Evolutionary conservation across 2,797 vertebrate genomes (phyloP).

Genomic region (Onychomys arenicola): DNA sequence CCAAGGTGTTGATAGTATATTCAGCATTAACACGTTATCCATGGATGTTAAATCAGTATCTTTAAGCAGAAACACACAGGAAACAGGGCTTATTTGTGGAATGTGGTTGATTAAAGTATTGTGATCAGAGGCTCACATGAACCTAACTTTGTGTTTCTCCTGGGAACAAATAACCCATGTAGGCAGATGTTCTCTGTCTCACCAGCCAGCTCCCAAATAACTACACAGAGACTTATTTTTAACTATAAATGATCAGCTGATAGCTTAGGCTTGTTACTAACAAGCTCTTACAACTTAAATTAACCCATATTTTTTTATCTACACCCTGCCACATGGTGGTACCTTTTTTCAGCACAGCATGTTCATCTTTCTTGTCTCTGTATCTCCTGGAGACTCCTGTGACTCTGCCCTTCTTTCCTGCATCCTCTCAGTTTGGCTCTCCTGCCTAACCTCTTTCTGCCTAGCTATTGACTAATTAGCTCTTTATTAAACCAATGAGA

Average conservation of each 20-base stretch:
- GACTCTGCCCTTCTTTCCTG: neutral
- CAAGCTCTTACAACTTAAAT: neutral
- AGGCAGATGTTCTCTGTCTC: neutral
- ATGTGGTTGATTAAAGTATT: neutral
- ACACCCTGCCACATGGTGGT: neutral
- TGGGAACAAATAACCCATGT: neutral
- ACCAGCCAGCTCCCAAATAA: neutral
- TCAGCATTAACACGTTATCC: conserved; percentile 10
- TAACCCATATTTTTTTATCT: neutral
- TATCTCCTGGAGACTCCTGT: neutral
- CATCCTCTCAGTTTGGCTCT: neutral
- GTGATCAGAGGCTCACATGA: neutral
- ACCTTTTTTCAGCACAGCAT: neutral
- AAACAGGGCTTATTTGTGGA: neutral
- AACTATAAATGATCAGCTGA: neutral
- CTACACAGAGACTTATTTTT: neutral
- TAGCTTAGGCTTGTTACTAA: neutral
- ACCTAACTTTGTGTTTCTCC: neutral
- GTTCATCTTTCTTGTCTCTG: neutral
- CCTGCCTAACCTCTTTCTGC: neutral
- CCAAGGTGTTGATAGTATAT: neutral
- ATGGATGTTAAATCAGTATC: neutral
- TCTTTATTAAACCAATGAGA: neutral
- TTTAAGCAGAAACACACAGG: neutral
- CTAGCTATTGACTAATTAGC: neutral